Conservation (phyloP, 2,888 invertebrate species). For the Drosophila longiperda region DNA sequence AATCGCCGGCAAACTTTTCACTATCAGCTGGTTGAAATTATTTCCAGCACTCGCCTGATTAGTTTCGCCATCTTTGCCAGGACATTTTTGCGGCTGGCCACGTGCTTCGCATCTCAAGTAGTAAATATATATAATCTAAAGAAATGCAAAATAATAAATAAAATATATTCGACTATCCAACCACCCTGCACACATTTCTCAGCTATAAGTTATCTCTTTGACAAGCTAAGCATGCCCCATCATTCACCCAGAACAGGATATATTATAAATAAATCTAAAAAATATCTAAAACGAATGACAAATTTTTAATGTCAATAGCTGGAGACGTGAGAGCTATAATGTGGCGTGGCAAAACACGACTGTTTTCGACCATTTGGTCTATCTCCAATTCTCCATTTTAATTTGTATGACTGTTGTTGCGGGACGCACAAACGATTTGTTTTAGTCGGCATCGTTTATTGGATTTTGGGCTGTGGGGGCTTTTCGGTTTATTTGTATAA, state of each 20-base stretch:
- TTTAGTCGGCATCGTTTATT: slow-evolving; percentile 59
- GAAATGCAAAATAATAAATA: slow-evolving; percentile 62
- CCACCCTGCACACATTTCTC: slow-evolving; percentile 1
- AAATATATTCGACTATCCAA: background rate
- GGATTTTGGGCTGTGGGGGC: slow-evolving; percentile 12
- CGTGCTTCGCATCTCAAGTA: slow-evolving; percentile 71
- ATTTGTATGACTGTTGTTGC: slow-evolving; percentile 77
- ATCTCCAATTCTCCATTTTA: slow-evolving; percentile 71
- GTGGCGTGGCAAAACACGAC: slow-evolving; percentile 8
- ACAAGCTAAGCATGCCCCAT: slow-evolving; percentile 3
- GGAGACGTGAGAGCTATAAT: slow-evolving; percentile 58
- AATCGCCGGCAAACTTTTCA: slow-evolving; percentile 61
- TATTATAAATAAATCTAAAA: slow-evolving; percentile 35
- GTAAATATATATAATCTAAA: slow-evolving; percentile 18
- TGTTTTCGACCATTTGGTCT: slow-evolving; percentile 35
- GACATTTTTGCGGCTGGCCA: slow-evolving; percentile 67
- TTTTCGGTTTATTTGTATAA: slow-evolving; percentile 76
- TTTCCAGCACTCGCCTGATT: slow-evolving; percentile 75
- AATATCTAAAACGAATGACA: slow-evolving; percentile 68
- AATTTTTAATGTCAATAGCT: slow-evolving; percentile 78
- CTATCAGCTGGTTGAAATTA: slow-evolving; percentile 64
- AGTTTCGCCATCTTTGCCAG: slow-evolving; percentile 60
- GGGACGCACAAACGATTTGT: slow-evolving; percentile 76
- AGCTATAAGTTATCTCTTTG: background rate
- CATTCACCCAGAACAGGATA: background rate